Conservation (phyloP, 2,797 vertebrate species). For the Urocyon cinereoargenteus region DNA sequence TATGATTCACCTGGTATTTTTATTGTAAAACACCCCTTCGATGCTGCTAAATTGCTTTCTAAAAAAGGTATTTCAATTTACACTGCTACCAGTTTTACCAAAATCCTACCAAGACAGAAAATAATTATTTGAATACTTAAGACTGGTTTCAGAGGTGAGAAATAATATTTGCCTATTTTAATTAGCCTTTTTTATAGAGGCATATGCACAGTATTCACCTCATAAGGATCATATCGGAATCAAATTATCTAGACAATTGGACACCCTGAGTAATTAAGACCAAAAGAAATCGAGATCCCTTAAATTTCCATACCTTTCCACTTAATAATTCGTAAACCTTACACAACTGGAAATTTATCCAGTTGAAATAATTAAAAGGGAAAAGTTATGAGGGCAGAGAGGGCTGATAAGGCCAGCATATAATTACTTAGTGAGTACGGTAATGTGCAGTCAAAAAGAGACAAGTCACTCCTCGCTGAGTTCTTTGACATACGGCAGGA, state of each 20-base stretch:
- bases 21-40: background rate
- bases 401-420: background rate
- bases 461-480: background rate
- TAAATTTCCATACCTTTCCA: background rate
- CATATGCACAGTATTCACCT: background rate
- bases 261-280: background rate
- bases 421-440: background rate
- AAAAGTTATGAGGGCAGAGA: slow-evolving; percentile 25
- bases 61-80: slow-evolving; percentile 20
- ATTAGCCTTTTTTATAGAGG: background rate
- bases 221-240: slow-evolving; percentile 16
- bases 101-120: slow-evolving; percentile 16
- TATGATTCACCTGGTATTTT: background rate
- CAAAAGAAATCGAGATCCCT: background rate
- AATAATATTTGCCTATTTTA: slow-evolving; percentile 22
- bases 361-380: slow-evolving; percentile 23
- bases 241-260: slow-evolving; percentile 14
- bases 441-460: background rate
- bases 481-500: slow-evolving; percentile 57
- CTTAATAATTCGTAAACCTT: slow-evolving; percentile 6
- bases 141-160: background rate
- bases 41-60: slow-evolving; percentile 6
- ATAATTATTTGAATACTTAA: slow-evolving; percentile 27
- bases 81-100: background rate
- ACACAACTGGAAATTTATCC: slow-evolving; percentile 3